Base-by-base conservation (phyloP, 2,113 vertebrate species). In the Carassius auratus region DNA sequence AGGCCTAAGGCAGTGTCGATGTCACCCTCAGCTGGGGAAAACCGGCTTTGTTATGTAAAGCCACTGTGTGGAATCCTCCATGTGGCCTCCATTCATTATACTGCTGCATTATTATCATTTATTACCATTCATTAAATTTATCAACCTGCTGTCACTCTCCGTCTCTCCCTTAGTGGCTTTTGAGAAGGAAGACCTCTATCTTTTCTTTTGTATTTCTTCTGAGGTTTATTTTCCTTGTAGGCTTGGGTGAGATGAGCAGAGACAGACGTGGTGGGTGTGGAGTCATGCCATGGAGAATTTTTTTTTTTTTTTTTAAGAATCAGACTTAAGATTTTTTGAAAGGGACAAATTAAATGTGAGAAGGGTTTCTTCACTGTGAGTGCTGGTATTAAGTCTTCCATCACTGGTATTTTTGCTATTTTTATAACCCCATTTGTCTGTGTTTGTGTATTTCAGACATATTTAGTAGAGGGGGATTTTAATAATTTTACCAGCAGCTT, bases 1-100 rank as follows among this genome's bases (percentile, higher is more conserved):
- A 84, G 59, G 77, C 85, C 81, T 59, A 42, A 84, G 82, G 85
- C 83, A 64, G 85, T 59, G 33, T 8, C 84, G 85, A 88, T 88
- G 83, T 88, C 69, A 84, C 68, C 73, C 76, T 71, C 76, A 86
- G 66, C 73, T 38, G 82, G 68, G 48, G 33, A 82, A 76, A 86
- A 86, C 84, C 74, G 76, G 85, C 88, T 89, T 87, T 89, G 88
- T 89, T 86, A 89, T 89, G 88, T 86, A 89, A 88, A 88, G 77
- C 50, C 64, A n/a, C 62, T 7, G 3, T 42, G 55, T 86, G 78
- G 82, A 82, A 76, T 78, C 85, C 80, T 78, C 83, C 7, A 15
- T 59, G 42, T 86, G 26, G 64, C 77, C 55, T 85, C 30, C 50
- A 81, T 86, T 81, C 68, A 77, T 88, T 68, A 83, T 42, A 38